These are phyloP conservation scores for Melanostoma scalare DNA, from an alignment of 2,888 invertebrate species.

Conservation along the genomic window DNA sequence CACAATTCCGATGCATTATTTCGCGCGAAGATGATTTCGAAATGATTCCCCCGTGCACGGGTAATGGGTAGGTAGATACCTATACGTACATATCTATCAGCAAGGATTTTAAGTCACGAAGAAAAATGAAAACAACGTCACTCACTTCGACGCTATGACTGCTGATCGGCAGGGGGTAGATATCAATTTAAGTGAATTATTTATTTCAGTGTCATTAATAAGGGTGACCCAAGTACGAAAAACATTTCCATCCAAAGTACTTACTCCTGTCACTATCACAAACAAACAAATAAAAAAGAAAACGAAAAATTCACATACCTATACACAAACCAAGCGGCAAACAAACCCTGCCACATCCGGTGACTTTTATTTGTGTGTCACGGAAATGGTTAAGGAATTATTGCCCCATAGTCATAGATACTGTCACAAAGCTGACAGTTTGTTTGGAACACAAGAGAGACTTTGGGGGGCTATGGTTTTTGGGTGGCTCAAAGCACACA, in stretches of 20 bases:
- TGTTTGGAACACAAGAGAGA: conserved; percentile 22
- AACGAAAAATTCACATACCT: conserved; percentile 17
- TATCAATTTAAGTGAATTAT: conserved; percentile 71
- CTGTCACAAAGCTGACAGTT: conserved; percentile 74
- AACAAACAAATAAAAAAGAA: conserved; percentile 20
- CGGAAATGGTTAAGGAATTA: conserved; percentile 74
- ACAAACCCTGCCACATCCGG: conserved; percentile 58
- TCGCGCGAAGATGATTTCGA: conserved; percentile 49
- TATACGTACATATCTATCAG: background rate
- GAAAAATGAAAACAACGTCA: conserved; percentile 41
- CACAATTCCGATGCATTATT: conserved; percentile 70
- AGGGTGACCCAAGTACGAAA: conserved; percentile 66
- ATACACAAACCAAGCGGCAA: conserved; percentile 19
- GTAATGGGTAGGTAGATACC: conserved; percentile 8
- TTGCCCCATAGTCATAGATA: conserved; percentile 74
- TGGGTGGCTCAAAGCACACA: conserved; percentile 45
- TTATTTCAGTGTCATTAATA: conserved; percentile 69
- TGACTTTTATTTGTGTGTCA: conserved; percentile 73
- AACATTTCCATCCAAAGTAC: conserved; percentile 67
- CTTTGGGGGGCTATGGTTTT: conserved; percentile 34
- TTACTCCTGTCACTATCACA: conserved; percentile 50
- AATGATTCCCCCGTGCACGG: conserved; percentile 54
- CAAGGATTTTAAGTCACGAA: conserved; percentile 19
- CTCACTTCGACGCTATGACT: background rate
- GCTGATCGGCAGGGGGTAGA: conserved; percentile 24